Evolutionary conservation across 2,888 invertebrate species (phyloP).

Genomic region (Adineta ricciae): DNA sequence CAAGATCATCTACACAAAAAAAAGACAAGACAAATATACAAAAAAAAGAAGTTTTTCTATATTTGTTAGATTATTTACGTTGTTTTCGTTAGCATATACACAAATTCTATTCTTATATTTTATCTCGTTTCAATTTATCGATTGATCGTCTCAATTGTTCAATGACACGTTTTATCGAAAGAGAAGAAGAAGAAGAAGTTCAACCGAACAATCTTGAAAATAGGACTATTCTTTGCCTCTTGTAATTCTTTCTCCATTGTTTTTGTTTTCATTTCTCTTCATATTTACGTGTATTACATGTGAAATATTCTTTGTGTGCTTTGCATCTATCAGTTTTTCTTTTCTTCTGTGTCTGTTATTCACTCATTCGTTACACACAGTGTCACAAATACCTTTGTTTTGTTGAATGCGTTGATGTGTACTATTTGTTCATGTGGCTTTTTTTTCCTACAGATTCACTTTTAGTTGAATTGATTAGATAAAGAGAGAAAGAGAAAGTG

Average conservation of each 20-base stretch:
- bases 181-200: background rate
- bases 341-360: background rate
- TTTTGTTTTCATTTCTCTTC: background rate
- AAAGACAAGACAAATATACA: too few species aligned
- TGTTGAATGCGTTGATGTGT: background rate
- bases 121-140: too few species aligned
- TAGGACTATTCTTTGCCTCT: background rate
- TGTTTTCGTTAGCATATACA: too few species aligned
- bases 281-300: background rate
- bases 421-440: background rate
- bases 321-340: background rate
- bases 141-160: background rate
- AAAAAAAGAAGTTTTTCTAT: too few species aligned
- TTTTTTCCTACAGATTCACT: background rate
- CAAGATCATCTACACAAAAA: too few species aligned
- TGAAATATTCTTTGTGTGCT: background rate
- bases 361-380: background rate
- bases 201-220: background rate
- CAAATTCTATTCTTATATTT: too few species aligned
- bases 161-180: background rate
- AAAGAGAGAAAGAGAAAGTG: constrained; percentile 5
- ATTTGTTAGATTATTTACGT: too few species aligned
- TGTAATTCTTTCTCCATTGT: background rate
- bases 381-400: background rate
- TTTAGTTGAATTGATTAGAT: constrained; percentile 8